phyloP scores from a whole-genome alignment of 2,113 vertebrate genomes.

The Corvus cornix region DNA sequence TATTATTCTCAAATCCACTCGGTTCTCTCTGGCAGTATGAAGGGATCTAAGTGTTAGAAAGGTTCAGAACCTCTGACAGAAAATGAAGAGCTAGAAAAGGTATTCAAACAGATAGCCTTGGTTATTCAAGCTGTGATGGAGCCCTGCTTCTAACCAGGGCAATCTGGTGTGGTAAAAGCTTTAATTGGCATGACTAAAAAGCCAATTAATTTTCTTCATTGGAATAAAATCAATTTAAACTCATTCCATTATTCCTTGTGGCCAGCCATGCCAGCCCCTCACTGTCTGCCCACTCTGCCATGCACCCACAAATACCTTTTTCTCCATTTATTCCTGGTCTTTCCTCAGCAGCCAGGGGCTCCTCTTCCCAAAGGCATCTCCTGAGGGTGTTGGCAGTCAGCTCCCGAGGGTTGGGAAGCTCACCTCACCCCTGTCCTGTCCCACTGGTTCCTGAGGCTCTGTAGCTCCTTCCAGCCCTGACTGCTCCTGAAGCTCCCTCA shows the following conservation, averaged over 20 bases:
- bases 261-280: neutral
- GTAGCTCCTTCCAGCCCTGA: neutral
- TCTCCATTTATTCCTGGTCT: neutral
- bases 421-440: neutral
- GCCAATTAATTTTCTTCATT: neutral
- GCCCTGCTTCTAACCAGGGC: neutral
- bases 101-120: neutral
- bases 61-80: neutral
- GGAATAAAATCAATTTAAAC: neutral
- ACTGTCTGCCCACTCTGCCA: neutral
- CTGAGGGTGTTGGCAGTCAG: neutral
- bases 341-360: neutral
- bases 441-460: neutral
- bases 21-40: neutral
- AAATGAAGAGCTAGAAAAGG: neutral
- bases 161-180: neutral
- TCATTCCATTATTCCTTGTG: neutral
- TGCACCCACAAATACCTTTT: slow-evolving; percentile 22
- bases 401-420: neutral
- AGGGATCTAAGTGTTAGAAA: neutral
- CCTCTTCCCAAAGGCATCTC: neutral
- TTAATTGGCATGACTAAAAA: neutral
- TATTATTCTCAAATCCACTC: neutral
- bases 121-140: neutral
- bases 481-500: neutral